These are phyloP conservation scores for Stictonetta naevosa DNA, from an alignment of 2,113 vertebrate genomes.

Conservation along the genomic window DNA sequence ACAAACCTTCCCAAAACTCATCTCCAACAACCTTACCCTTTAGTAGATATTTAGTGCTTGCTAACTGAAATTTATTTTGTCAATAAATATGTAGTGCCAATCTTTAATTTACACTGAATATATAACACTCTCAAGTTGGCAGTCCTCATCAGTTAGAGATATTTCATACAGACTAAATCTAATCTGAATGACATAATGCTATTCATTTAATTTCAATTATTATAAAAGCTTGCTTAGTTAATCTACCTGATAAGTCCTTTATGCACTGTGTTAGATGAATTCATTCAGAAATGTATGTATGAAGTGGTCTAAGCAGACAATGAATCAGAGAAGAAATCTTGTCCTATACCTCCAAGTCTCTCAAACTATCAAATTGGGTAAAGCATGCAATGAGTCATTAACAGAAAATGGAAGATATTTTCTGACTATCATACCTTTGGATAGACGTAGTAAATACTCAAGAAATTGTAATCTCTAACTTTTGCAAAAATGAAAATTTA, in stretches of 20 bases:
- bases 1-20: background rate
- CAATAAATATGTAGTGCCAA: background rate
- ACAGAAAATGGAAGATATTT: background rate
- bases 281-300: background rate
- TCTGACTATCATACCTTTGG: background rate
- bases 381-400: background rate
- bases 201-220: slow-evolving; percentile 9
- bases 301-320: background rate
- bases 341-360: background rate
- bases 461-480: background rate
- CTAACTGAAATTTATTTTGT: slow-evolving; percentile 30
- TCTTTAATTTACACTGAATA: slow-evolving; percentile 13
- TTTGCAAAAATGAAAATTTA: background rate
- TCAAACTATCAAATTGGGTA: background rate
- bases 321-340: background rate
- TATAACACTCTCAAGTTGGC: background rate
- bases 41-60: slow-evolving; percentile 16
- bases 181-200: background rate
- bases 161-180: background rate
- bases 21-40: background rate
- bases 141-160: background rate
- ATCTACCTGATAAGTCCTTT: background rate
- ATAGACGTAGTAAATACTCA: background rate
- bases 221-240: background rate
- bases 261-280: background rate